Base-by-base conservation (phyloP, 2,888 invertebrate genomes). In the Caenorhabditis virilis region DNA sequence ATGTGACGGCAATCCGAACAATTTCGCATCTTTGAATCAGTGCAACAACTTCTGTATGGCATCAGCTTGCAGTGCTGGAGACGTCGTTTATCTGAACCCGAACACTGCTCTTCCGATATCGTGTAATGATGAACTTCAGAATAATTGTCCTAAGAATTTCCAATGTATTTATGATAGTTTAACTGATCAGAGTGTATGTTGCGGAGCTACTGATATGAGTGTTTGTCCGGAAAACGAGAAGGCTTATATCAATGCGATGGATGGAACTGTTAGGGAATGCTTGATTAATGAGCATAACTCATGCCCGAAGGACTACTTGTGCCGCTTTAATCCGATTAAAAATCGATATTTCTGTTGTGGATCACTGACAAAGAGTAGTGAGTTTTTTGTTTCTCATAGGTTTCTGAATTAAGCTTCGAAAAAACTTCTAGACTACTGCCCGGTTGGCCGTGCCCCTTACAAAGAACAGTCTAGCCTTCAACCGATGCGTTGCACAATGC, bases 1-100 rank as follows among this genome's bases (percentile, higher is more conserved):
- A 11, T 79, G 79, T 50, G 72, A 78, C 36, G 78, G 75, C 13
- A 79, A 77, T 52, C 68, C 76, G 23, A 80, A 80, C 59, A 78
- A 77, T 52, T 78, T 78, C 35, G 78, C 72, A 1, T 74, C 76
- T 4, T 42, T 74, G 25, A 67, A 68, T n/a, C 77, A 77, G 42
- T 78, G 77, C 56, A 72, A 73, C 49, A 76, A 77, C 47, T 77
- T 72, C 60, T 72, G 72, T 30, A 57, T 59, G 50, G 48, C 64
- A 43, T 51, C 63, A 47, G 75, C 76, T 20, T 77, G 76, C 38
- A 42, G 50, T 25, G 69, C 74, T 16, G 79, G 79, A 39, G 78
- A 78, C 43, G 72, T 74, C 6, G 78, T 75, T 18, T 77, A 77
- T 38, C 43, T 76, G 16, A 75, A 79, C 42, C 77, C 78, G n/a